These are phyloP conservation scores for Troilus luridus DNA, from an alignment of 2,888 invertebrate species.

Conservation along the genomic window DNA sequence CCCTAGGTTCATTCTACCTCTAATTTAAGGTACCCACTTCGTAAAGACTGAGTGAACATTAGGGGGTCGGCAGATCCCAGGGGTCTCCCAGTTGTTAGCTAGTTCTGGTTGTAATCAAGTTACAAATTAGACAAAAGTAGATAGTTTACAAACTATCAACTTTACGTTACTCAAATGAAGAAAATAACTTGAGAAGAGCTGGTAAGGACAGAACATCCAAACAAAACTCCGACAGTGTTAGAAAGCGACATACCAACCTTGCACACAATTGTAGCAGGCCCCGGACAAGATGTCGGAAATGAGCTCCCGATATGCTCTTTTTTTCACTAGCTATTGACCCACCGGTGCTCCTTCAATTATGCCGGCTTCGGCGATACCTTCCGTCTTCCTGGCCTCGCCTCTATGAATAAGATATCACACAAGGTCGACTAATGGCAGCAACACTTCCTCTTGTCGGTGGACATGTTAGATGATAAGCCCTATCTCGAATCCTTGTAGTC, in stretches of 20 bases:
- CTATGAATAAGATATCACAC: conserved; percentile 35
- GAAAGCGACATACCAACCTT: neutral
- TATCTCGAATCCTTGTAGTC: neutral
- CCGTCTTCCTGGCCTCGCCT: conserved; percentile 6
- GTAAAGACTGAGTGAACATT: too few relatives aligned
- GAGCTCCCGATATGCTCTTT: neutral
- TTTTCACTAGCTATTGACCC: neutral
- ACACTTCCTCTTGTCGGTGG: neutral
- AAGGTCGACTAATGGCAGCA: neutral
- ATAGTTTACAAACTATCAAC: too few relatives aligned
- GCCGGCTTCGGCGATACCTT: neutral
- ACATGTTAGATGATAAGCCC: neutral
- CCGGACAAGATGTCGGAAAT: conserved; percentile 10
- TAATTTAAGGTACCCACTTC: too few relatives aligned
- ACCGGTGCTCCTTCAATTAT: conserved; percentile 21
- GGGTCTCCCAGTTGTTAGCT: too few relatives aligned
- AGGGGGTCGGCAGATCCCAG: too few relatives aligned
- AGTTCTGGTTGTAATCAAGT: too few relatives aligned
- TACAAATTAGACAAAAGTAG: too few relatives aligned
- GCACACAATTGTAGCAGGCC: conserved; percentile 8
- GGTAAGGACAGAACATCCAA: neutral
- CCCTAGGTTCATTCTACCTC: too few relatives aligned
- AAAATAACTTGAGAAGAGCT: neutral
- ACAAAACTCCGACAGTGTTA: neutral
- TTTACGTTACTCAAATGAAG: neutral